Evolutionary conservation across 2,113 vertebrate genomes (phyloP), one percentile per base, ranked within the genome.

Genomic region (Turnix velox): DNA sequence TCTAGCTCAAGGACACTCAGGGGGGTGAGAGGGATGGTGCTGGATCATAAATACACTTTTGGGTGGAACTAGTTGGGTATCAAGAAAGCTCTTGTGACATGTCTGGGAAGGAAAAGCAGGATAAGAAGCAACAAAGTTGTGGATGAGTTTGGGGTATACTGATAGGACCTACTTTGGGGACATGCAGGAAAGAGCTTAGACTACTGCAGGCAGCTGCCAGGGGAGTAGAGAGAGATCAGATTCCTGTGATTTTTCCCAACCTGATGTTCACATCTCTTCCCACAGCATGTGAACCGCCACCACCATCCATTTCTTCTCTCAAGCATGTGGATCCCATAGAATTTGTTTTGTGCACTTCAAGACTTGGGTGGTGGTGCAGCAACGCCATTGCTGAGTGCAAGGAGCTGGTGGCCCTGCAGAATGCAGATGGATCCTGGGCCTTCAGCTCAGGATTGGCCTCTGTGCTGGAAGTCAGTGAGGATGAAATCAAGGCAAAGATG

Each of bases 401-500:
- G 77, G 30, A 87, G 8, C 63, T 91, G 76, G 57, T 76, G 25
- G 43, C 63, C 22, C 31, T 91, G 69, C 83, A 91, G 76, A 87
- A 63, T 8, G 37, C 12, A 31, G 69, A 87, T 69, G 83, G 76
- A 17, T 91, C 76, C 28, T 81, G 76, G 83, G 49, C 83, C 43
- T 49, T 87, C 57, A 87, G 57, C 63, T 87, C 83, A 63, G 15
- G 33, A 5, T 8, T 87, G 77, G 83, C 57, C 57, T 87, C 55
- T 52, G 76, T 57, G 12, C 63, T 91, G 49, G 37, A 91, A 49
- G 14, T 46, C 0, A 2, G 46, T 45, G 83, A 87, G 57, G 63
- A 25, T 52, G 49, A 91, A 82, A 76, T 91, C 49, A 87, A 63
- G 49, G 57, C 37, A 58, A 87, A 76, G 76, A 71, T 76, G 76